Conservation (phyloP, 2,797 vertebrate species). For the Bucorvus abyssinicus region DNA sequence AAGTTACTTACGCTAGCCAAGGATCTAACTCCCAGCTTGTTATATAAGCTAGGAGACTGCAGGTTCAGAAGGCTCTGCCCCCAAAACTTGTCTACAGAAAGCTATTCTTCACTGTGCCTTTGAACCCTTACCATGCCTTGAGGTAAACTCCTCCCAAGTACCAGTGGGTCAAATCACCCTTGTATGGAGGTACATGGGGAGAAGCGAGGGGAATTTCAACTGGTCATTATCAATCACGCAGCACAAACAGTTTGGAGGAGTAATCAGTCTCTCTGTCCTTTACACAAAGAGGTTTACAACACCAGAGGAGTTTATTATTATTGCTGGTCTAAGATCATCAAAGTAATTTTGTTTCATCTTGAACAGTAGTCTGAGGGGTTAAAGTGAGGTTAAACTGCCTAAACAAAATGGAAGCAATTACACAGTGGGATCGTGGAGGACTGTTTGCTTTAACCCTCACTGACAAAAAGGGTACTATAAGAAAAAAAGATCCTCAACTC, state of each 20-base stretch:
- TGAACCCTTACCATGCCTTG: slow-evolving; percentile 58
- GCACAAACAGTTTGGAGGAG: slow-evolving; percentile 71
- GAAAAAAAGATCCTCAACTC: background rate
- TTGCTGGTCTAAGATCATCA: slow-evolving; percentile 69
- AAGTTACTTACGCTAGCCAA: background rate
- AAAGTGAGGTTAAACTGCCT: slow-evolving; percentile 76
- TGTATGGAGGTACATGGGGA: slow-evolving; percentile 18
- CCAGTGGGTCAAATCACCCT: slow-evolving; percentile 51
- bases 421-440: slow-evolving; percentile 56
- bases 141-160: slow-evolving; percentile 55
- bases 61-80: slow-evolving; percentile 24
- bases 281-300: slow-evolving; percentile 68
- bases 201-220: slow-evolving; percentile 28
- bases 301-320: slow-evolving; percentile 76
- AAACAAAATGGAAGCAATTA: slow-evolving; percentile 80
- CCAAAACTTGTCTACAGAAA: slow-evolving; percentile 24
- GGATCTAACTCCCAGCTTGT: background rate
- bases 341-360: slow-evolving; percentile 70
- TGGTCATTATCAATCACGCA: slow-evolving; percentile 74
- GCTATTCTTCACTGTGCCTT: slow-evolving; percentile 59
- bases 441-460: slow-evolving; percentile 51
- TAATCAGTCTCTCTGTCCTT: slow-evolving; percentile 64
- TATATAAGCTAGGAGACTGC: background rate
- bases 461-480: slow-evolving; percentile 37
- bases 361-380: slow-evolving; percentile 78